These are phyloP conservation scores for Chaenogobius annularis DNA, from an alignment of 2,113 vertebrate genomes.

Conservation along the genomic window DNA sequence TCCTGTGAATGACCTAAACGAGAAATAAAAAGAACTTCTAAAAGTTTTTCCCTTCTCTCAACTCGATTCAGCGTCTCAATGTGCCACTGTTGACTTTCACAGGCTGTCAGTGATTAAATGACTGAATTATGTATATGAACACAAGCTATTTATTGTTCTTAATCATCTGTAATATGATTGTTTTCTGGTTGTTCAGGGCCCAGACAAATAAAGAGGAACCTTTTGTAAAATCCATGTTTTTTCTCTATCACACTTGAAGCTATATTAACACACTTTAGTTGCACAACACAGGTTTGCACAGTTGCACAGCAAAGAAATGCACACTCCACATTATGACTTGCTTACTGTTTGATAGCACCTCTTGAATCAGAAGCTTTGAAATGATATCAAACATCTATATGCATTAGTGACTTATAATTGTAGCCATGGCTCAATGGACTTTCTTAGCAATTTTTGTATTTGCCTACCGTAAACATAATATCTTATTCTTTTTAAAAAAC, in stretches of 20 bases:
- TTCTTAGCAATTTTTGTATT: not conserved
- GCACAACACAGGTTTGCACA: too few relatives aligned
- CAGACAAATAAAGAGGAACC: conserved; percentile 77
- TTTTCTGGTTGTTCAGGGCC: conserved; percentile 69
- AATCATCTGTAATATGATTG: conserved; percentile 74
- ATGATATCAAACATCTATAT: conserved; percentile 28
- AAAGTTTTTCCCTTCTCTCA: conserved; percentile 41
- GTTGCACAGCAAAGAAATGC: too few relatives aligned
- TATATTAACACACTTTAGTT: too few relatives aligned
- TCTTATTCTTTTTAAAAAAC: not conserved
- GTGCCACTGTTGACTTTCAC: conserved; percentile 70
- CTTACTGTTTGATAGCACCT: too few relatives aligned
- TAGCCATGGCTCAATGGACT: conserved; percentile 19
- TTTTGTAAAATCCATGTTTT: conserved; percentile 80
- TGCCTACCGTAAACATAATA: not conserved
- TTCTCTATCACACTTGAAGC: conserved; percentile 51
- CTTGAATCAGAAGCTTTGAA: conserved; percentile 10
- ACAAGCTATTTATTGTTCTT: conserved; percentile 80
- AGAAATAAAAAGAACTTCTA: conserved; percentile 51
- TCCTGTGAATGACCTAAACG: conserved; percentile 72
- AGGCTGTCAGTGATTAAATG: conserved; percentile 48
- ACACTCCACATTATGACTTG: too few relatives aligned
- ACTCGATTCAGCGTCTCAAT: conserved; percentile 44
- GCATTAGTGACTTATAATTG: conserved; percentile 26
- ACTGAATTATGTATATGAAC: conserved; percentile 70